Percentiles rank a stretch among this genome's conserved stretches.
Conservation (phyloP, 2,113 vertebrate species). For the Oenanthe oenanthe region DNA sequence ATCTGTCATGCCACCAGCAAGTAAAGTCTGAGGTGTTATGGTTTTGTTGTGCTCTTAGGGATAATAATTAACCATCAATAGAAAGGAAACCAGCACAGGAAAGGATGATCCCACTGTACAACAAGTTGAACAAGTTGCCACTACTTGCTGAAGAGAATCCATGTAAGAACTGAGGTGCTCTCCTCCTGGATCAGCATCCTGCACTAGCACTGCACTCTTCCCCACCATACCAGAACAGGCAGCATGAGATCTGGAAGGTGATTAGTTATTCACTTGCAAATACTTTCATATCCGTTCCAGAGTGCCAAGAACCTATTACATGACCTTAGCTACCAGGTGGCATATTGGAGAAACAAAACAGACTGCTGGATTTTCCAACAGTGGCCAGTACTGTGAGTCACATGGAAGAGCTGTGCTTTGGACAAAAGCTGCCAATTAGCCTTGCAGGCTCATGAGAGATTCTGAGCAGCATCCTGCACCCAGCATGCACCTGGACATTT, state of each 20-base stretch:
- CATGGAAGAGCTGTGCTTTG: background rate
- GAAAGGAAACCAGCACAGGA: background rate
- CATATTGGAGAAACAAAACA: background rate
- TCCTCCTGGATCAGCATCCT: background rate
- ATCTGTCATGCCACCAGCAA: conserved; percentile 11
- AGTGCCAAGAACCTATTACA: background rate
- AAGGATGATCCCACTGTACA: background rate
- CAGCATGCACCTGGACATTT: conserved; percentile 38
- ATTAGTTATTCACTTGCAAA: background rate
- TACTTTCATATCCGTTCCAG: background rate
- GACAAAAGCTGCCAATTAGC: background rate
- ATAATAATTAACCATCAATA: background rate
- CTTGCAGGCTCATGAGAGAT: background rate
- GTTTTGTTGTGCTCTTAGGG: background rate
- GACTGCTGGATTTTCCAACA: background rate
- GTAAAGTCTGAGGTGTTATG: background rate
- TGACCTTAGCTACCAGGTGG: background rate
- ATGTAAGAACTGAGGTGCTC: background rate
- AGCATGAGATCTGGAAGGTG: background rate
- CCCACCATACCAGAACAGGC: background rate
- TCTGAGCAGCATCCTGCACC: conserved; percentile 9
- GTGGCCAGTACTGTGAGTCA: background rate
- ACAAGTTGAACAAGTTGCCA: background rate
- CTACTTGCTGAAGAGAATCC: background rate
- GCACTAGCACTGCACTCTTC: background rate